phyloP scores from a whole-genome alignment of 1,140 invertebrate genomes.

The Papilio dardanus region DNA sequence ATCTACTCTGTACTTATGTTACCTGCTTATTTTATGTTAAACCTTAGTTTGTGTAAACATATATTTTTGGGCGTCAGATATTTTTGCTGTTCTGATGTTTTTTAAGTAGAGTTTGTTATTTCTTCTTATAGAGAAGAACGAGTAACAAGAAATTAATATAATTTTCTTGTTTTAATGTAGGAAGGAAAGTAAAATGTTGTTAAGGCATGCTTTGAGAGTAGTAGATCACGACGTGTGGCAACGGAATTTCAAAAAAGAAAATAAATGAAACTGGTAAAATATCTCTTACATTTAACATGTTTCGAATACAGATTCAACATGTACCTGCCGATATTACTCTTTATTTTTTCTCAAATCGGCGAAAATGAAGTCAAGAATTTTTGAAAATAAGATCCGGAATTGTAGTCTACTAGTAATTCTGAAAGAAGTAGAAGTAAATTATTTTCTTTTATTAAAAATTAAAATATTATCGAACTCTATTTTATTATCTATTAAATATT shows the following conservation, averaged over 20 bases:
- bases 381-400: no score
- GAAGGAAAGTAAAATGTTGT: constrained; percentile 1
- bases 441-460: no score
- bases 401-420: no score
- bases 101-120: neutral
- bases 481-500: no score
- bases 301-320: neutral
- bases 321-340: no score
- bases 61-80: neutral
- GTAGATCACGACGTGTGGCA: neutral
- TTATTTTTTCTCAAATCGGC: no score
- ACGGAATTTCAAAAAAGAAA: constrained; percentile 18
- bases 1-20: neutral
- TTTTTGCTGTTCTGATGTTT: neutral
- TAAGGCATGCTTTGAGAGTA: neutral
- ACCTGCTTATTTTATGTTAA: constrained; percentile 20
- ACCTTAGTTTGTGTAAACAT: neutral
- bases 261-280: neutral
- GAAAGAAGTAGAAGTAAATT: no score
- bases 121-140: neutral
- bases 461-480: no score
- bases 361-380: no score
- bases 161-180: neutral
- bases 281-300: neutral
- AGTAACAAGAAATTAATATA: neutral